These are phyloP conservation scores for Centropristis striata DNA, from an alignment of 2,113 vertebrate genomes.

Conservation along the genomic window DNA sequence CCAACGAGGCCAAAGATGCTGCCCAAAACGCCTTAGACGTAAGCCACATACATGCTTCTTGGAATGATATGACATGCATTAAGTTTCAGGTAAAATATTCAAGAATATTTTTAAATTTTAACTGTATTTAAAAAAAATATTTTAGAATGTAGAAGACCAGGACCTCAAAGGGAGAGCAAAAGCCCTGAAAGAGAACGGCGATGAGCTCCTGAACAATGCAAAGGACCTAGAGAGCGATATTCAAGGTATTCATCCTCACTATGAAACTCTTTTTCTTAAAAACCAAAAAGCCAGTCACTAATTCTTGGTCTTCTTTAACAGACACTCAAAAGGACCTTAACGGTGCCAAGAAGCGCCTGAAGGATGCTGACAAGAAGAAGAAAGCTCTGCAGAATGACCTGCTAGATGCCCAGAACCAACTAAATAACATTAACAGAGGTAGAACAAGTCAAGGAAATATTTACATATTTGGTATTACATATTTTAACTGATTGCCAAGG, in stretches of 20 bases:
- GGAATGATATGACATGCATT: neutral
- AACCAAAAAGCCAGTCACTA: neutral
- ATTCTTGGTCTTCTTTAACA: constrained; percentile 65
- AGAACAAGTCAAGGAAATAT: constrained; percentile 5
- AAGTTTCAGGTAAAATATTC: neutral
- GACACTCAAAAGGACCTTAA: constrained; percentile 80
- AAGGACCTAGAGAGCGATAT: constrained; percentile 79
- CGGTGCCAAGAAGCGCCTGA: constrained; percentile 84
- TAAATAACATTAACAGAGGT: constrained; percentile 89
- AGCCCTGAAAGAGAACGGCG: constrained; percentile 83
- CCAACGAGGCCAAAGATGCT: constrained; percentile 88
- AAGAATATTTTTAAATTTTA: neutral
- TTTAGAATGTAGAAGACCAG: constrained; percentile 88
- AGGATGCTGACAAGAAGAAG: constrained; percentile 82
- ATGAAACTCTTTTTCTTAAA: neutral
- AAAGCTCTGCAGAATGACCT: constrained; percentile 84
- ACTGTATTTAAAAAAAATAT: too few relatives aligned
- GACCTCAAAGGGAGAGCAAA: constrained; percentile 88
- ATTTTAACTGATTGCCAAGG: neutral
- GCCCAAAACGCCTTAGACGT: constrained; percentile 90
- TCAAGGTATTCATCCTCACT: constrained; percentile 79
- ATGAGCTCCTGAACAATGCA: constrained; percentile 82
- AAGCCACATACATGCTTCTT: constrained; percentile 27
- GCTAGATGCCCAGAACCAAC: constrained; percentile 71
- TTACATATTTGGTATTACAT: neutral